Evolutionary conservation across 1,140 invertebrate species (phyloP).

Genomic region (Caenorhabditis latens): DNA sequence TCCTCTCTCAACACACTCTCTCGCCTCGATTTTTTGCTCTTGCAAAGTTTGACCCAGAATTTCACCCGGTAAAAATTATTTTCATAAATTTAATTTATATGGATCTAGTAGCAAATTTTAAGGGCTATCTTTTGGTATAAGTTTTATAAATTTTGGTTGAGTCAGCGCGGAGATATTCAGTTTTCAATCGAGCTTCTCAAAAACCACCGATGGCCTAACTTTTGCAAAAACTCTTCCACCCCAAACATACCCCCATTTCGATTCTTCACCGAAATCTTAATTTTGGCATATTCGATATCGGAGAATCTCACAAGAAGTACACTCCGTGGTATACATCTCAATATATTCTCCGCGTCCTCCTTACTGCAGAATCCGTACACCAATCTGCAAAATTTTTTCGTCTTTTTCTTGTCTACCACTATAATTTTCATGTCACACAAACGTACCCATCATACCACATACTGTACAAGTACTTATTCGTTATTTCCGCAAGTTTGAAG

Average conservation of each 20-base stretch:
- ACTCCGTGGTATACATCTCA: conserved; percentile 69
- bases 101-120: too few species aligned
- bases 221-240: background rate
- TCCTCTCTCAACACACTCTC: too few species aligned
- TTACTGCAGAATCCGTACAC: conserved; percentile 77
- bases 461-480: conserved; percentile 75
- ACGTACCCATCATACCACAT: conserved; percentile 77
- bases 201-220: background rate
- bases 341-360: conserved; percentile 75
- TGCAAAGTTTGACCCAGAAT: too few species aligned
- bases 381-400: conserved; percentile 55
- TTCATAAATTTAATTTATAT: too few species aligned
- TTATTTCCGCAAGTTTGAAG: conserved; percentile 76
- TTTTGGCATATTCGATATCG: conserved; percentile 77
- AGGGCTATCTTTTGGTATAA: too few species aligned
- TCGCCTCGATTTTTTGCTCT: too few species aligned
- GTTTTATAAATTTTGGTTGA: too few species aligned
- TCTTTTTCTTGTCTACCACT: background rate
- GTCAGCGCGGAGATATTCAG: too few species aligned
- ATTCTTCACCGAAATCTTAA: conserved; percentile 77
- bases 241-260: conserved; percentile 69
- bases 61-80: too few species aligned
- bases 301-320: conserved; percentile 76
- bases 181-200: too few species aligned
- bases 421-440: background rate